Evolutionary conservation across 1,140 invertebrate species (phyloP).

Genomic region (Drosophila virilis): DNA sequence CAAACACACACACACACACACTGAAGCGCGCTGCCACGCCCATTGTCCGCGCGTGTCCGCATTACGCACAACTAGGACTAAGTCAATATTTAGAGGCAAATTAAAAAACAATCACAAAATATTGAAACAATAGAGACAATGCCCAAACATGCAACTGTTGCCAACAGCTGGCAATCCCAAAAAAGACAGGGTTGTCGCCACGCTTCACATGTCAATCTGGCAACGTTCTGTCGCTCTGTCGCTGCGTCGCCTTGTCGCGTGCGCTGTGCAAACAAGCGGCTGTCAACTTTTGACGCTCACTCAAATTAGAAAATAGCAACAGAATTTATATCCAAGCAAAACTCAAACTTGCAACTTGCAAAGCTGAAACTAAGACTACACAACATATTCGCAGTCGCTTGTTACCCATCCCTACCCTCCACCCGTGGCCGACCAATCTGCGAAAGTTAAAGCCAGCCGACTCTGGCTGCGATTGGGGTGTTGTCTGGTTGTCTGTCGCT

Average conservation of each 20-base stretch:
- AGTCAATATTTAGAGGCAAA: constrained; percentile 80
- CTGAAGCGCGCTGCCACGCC: constrained; percentile 15
- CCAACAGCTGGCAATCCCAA: not conserved
- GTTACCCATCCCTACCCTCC: not conserved
- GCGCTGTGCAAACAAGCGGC: constrained; percentile 57
- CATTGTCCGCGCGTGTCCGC: constrained; percentile 9
- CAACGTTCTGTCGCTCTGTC: constrained; percentile 1
- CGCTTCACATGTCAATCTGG: constrained; percentile 48
- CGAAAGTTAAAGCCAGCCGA: constrained; percentile 56
- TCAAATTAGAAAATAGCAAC: constrained; percentile 76
- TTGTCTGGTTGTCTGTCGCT: constrained; percentile 8
- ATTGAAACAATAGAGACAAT: constrained; percentile 59
- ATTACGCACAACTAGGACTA: constrained; percentile 51
- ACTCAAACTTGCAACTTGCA: constrained; percentile 30
- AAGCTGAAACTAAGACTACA: constrained; percentile 29
- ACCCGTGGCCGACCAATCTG: constrained; percentile 51
- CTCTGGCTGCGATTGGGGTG: constrained; percentile 8
- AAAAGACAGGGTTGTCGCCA: constrained; percentile 29
- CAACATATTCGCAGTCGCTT: not conserved
- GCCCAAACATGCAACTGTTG: constrained; percentile 18
- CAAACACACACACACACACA: not conserved
- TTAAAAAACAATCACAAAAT: constrained; percentile 79
- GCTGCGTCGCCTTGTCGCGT: constrained; percentile 39
- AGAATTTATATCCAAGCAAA: constrained; percentile 69
- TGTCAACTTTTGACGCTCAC: constrained; percentile 63